These are phyloP conservation scores for Andrena praecox DNA, from an alignment of 2,888 invertebrate species.

Conservation along the genomic window DNA sequence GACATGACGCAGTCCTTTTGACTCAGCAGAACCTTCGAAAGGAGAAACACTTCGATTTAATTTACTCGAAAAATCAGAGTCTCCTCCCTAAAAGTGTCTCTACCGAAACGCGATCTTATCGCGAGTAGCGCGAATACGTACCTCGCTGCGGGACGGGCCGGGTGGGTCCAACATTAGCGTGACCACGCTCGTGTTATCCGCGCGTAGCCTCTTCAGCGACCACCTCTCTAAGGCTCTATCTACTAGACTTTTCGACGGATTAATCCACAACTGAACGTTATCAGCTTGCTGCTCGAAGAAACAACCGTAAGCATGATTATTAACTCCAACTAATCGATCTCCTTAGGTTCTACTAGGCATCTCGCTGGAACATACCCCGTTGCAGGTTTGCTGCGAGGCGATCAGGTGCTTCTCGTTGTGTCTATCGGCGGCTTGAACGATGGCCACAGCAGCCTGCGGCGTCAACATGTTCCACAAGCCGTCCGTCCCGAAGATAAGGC, in stretches of 20 bases:
- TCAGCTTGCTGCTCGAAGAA: constrained; percentile 73
- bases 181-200: constrained; percentile 98
- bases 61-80: not conserved
- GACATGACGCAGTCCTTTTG: constrained; percentile 74
- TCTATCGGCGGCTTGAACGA: constrained; percentile 93
- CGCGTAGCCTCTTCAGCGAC: constrained; percentile 94
- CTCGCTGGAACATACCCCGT: constrained; percentile 71
- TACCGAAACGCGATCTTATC: not conserved
- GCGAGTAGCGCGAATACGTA: constrained; percentile 71
- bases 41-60: not conserved
- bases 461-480: constrained; percentile 98
- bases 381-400: constrained; percentile 83
- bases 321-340: not conserved
- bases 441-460: constrained; percentile 92
- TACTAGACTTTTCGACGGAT: constrained; percentile 96
- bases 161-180: constrained; percentile 96
- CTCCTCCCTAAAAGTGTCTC: not conserved
- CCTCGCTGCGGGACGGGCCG: constrained; percentile 91
- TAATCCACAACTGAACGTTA: constrained; percentile 89
- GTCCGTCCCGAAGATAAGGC: constrained; percentile 98
- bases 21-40: constrained; percentile 75
- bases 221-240: constrained; percentile 93
- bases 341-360: not conserved
- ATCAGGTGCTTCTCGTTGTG: constrained; percentile 89
- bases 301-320: not conserved